Conservation (phyloP, 2,888 invertebrate genomes). For the Synergus itoensis region DNA sequence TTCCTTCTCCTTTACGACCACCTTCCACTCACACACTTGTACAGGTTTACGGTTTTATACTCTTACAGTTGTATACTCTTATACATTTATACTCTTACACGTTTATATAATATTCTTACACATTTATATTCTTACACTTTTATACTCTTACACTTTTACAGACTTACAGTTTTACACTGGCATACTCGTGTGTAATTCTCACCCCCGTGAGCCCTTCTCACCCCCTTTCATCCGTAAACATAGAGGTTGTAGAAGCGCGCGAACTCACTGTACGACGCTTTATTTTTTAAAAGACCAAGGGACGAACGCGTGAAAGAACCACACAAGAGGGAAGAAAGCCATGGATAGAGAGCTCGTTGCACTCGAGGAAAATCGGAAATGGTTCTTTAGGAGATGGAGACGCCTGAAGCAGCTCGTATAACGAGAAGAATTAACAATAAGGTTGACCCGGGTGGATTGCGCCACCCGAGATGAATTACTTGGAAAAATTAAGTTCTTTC, state of each 20-base stretch:
- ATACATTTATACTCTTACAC: conserved; percentile 48
- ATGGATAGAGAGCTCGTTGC: not conserved
- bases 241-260: conserved; percentile 8
- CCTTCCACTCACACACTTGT: conserved; percentile 48
- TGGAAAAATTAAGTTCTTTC: not conserved
- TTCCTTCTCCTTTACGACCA: conserved; percentile 62
- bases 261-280: conserved; percentile 11
- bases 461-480: not conserved
- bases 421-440: conserved; percentile 45
- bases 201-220: not conserved
- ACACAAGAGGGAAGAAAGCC: conserved; percentile 14
- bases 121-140: conserved; percentile 46
- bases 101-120: conserved; percentile 41
- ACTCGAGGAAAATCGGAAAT: conserved; percentile 30
- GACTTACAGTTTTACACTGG: no score
- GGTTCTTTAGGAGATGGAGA: conserved; percentile 25
- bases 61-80: conserved; percentile 47
- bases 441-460: not conserved
- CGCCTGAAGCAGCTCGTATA: conserved; percentile 47
- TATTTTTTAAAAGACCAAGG: conserved; percentile 33
- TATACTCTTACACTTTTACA: conserved; percentile 49
- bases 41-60: conserved; percentile 47
- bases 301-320: conserved; percentile 19
- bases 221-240: conserved; percentile 24
- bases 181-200: not conserved